Evolutionary conservation across 2,888 invertebrate genomes (phyloP).

Genomic region (Gastrophysa polygoni): DNA sequence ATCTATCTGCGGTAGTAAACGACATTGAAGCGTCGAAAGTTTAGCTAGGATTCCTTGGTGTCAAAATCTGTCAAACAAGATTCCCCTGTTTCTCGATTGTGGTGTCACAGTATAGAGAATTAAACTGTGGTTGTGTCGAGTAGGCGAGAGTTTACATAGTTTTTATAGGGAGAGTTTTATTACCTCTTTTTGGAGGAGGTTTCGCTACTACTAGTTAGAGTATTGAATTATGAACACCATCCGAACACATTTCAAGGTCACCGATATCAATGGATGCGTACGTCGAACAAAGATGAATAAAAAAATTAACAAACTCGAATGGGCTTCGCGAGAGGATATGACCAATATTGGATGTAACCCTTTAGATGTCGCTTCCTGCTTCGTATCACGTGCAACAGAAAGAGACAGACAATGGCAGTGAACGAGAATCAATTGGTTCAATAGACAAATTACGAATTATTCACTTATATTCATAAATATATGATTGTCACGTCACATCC

Average conservation of each 20-base stretch:
- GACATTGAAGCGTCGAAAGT: too few relatives aligned
- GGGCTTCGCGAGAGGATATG: constrained; percentile 44
- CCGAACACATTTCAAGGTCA: constrained; percentile 21
- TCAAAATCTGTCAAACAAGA: too few relatives aligned
- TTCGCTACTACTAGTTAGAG: too few relatives aligned
- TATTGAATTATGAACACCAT: too few relatives aligned
- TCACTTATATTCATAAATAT: constrained; percentile 58
- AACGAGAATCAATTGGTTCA: constrained; percentile 54
- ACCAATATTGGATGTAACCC: constrained; percentile 47
- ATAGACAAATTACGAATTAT: constrained; percentile 52
- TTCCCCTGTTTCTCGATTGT: too few relatives aligned
- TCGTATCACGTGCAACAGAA: constrained; percentile 34
- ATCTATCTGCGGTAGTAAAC: too few relatives aligned
- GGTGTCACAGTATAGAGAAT: too few relatives aligned
- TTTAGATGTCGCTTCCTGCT: constrained; percentile 41
- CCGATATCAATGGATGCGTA: constrained; percentile 7
- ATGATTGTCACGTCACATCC: constrained; percentile 59
- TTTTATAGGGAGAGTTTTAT: too few relatives aligned
- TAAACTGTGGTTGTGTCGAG: too few relatives aligned
- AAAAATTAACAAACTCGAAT: constrained; percentile 37
- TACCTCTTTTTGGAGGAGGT: too few relatives aligned
- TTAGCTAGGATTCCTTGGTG: too few relatives aligned
- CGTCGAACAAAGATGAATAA: constrained; percentile 24
- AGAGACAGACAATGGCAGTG: constrained; percentile 45
- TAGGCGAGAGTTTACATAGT: too few relatives aligned